Evolutionary conservation across 2,888 invertebrate genomes (phyloP).

Genomic region (Mythimna pallens): DNA sequence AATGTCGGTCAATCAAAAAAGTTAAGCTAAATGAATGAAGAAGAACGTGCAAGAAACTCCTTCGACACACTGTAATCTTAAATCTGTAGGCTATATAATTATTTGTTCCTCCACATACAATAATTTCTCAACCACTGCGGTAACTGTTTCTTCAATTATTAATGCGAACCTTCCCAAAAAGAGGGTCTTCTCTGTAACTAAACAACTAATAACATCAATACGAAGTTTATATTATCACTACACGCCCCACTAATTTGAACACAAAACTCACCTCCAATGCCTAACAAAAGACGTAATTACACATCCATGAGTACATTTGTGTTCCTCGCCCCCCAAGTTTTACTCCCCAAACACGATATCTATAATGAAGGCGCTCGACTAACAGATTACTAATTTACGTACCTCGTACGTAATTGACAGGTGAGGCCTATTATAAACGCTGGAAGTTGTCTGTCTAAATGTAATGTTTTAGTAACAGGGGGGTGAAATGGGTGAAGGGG

Average conservation of each 20-base stretch:
- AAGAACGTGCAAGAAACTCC: no score
- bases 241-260: background rate
- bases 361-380: slow-evolving; percentile 50
- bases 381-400: slow-evolving; percentile 60
- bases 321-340: slow-evolving; percentile 11
- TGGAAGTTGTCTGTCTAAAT: slow-evolving; percentile 45
- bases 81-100: no score
- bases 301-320: slow-evolving; percentile 31
- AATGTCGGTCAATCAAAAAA: no score
- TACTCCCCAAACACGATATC: slow-evolving; percentile 28
- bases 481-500: slow-evolving; percentile 6
- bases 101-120: no score
- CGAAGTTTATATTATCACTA: background rate
- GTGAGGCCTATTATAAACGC: slow-evolving; percentile 50
- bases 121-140: no score
- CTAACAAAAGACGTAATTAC: slow-evolving; percentile 31
- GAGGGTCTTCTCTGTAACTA: background rate
- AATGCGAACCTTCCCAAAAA: background rate
- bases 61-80: no score
- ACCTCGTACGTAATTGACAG: slow-evolving; percentile 57
- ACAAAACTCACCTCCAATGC: background rate
- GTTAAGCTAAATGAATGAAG: no score
- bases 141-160: no score
- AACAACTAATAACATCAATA: background rate
- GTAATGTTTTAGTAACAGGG: slow-evolving; percentile 41